phyloP scores from a whole-genome alignment of 2,888 invertebrate genomes.

The Conomelus anceps region DNA sequence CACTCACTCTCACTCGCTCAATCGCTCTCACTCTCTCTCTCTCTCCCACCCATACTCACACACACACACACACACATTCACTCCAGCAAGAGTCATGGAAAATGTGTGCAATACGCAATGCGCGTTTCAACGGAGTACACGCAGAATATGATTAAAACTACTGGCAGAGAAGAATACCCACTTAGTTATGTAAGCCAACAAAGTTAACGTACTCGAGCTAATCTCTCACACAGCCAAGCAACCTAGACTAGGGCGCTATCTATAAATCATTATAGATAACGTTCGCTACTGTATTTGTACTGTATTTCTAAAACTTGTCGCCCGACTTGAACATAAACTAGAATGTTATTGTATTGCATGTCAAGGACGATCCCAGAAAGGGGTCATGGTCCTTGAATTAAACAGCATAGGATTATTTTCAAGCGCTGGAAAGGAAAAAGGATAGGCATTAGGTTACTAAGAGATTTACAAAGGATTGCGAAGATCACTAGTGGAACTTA shows the following conservation, averaged over 20 bases:
- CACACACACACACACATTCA: too few relatives aligned
- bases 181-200: background rate
- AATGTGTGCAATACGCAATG: background rate
- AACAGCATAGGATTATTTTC: too few relatives aligned
- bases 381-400: background rate
- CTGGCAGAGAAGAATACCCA: background rate
- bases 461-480: too few relatives aligned
- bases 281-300: background rate
- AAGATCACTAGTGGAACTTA: too few relatives aligned
- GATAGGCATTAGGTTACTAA: too few relatives aligned
- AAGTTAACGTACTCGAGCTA: too few relatives aligned
- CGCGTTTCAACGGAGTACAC: background rate
- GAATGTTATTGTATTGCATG: background rate
- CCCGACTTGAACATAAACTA: background rate
- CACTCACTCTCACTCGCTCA: too few relatives aligned
- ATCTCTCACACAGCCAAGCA: background rate
- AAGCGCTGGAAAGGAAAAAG: too few relatives aligned
- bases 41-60: too few relatives aligned
- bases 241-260: background rate
- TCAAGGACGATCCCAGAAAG: background rate
- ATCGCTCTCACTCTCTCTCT: too few relatives aligned
- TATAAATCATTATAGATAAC: background rate
- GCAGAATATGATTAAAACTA: background rate
- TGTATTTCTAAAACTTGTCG: background rate
- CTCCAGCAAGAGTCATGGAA: background rate